These are phyloP conservation scores for Agapetus fuscipes DNA, from an alignment of 2,888 invertebrate species.

Conservation along the genomic window DNA sequence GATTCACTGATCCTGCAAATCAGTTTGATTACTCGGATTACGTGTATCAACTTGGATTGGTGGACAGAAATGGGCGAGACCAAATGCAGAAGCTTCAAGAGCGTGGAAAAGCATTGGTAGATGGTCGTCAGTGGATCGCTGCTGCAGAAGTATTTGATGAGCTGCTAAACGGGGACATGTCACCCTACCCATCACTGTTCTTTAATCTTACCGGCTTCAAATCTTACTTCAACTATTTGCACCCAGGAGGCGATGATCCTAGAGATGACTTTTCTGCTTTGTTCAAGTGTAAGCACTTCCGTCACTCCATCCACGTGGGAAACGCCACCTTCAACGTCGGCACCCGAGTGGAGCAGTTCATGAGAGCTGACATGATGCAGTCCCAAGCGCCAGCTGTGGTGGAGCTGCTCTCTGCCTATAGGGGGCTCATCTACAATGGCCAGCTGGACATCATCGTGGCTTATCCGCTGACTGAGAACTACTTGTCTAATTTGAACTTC, in stretches of 20 bases:
- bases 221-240: slow-evolving; percentile 66
- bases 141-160: slow-evolving; percentile 22
- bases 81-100: background rate
- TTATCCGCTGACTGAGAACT: slow-evolving; percentile 75
- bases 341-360: slow-evolving; percentile 55
- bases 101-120: slow-evolving; percentile 1
- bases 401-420: slow-evolving; percentile 56
- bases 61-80: background rate
- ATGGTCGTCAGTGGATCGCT: slow-evolving; percentile 3
- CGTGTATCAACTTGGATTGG: slow-evolving; percentile 46
- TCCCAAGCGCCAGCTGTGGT: slow-evolving; percentile 65
- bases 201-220: slow-evolving; percentile 66
- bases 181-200: slow-evolving; percentile 51
- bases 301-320: slow-evolving; percentile 78
- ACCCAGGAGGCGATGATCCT: slow-evolving; percentile 45
- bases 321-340: slow-evolving; percentile 59
- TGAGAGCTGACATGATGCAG: slow-evolving; percentile 72
- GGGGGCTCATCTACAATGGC: slow-evolving; percentile 77
- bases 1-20: slow-evolving; percentile 59
- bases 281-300: slow-evolving; percentile 51
- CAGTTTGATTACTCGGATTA: slow-evolving; percentile 71
- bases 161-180: slow-evolving; percentile 62
- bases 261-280: slow-evolving; percentile 47
- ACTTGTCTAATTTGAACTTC: slow-evolving; percentile 63
- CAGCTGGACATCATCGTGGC: slow-evolving; percentile 88